Base-by-base conservation (phyloP, 2,888 invertebrate genomes). In the Philereme vetulata region DNA sequence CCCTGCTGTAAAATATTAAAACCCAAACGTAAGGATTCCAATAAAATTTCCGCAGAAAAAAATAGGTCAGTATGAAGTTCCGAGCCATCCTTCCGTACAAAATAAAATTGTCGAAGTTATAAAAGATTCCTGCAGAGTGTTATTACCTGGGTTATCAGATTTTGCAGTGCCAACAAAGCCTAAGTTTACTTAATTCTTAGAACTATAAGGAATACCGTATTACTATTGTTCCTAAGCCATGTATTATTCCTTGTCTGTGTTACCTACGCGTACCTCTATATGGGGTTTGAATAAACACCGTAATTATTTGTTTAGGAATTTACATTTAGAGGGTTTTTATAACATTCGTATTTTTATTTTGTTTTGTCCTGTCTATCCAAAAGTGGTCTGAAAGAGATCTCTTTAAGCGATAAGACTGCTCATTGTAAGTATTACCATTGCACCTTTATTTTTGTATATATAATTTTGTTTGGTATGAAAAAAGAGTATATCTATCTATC, bases 131-230 rank as follows among this genome's bases (percentile, higher is more conserved):
- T 42, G 46, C 40, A 9, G 53, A 58, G 51, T 55, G 50, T 60
- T 50, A 60, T 60, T 54, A 50, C 54, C 54, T 51, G 43, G 35
- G 45, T 36, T 42, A 51, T 60, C 45, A 42, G 50, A 51, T 54
- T 54, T 54, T 46, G n/a, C 51, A 35, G n/a, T 50, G 35, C 35
- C n/a, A 54, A 40, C 44, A 49, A 59, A 53, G 49, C 49, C 43
- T 48, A 48, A 7, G 21, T 38, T 35, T 46, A 46, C 11, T 45
- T 51, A 32, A 35, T 44, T 56, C n/a, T 6, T 43, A 8, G 44
- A 44, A 36, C 1, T 49, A 35, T 48, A 48, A 11, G 9, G 7
- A 35, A 11, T 11, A 48, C 6, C 4, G 38, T 38, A 38, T 38
- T 38, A 38, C 7, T 38, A 38, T 4, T 38, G 5, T 38, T 38